Conservation (phyloP, 2,113 vertebrate species). For the Cardinalis cardinalis region DNA sequence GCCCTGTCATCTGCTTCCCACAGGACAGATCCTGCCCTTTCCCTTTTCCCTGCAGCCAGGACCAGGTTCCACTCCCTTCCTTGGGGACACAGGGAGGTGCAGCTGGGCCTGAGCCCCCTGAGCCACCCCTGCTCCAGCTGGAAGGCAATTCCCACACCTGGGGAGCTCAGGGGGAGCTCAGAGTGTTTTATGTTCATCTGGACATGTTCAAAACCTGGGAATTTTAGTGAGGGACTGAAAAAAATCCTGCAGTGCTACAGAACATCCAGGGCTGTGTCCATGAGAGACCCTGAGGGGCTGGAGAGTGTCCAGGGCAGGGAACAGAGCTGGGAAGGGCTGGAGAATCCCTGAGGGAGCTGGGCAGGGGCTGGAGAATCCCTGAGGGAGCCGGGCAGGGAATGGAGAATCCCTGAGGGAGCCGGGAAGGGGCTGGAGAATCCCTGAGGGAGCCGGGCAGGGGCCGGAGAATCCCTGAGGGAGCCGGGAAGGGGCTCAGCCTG, state of each 20-base stretch:
- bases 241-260: background rate
- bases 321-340: background rate
- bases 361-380: background rate
- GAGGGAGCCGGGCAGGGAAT: background rate
- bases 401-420: background rate
- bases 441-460: background rate
- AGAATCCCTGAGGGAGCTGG: background rate
- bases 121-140: background rate
- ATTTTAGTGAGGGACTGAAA: fast-evolving
- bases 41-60: background rate
- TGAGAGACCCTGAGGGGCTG: background rate
- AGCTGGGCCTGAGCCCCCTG: background rate
- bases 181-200: background rate
- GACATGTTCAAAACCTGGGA: background rate
- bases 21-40: background rate
- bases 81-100: fast-evolving
- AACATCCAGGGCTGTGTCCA: background rate
- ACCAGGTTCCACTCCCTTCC: background rate
- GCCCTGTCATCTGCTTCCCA: fast-evolving
- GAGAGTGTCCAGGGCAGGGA: fast-evolving
- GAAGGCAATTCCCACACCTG: background rate
- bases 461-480: background rate
- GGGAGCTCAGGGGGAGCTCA: background rate
- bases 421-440: background rate
- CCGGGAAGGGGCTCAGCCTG: background rate